Evolutionary conservation across 2,113 vertebrate species (phyloP).

Genomic region (Pelobates fuscus): DNA sequence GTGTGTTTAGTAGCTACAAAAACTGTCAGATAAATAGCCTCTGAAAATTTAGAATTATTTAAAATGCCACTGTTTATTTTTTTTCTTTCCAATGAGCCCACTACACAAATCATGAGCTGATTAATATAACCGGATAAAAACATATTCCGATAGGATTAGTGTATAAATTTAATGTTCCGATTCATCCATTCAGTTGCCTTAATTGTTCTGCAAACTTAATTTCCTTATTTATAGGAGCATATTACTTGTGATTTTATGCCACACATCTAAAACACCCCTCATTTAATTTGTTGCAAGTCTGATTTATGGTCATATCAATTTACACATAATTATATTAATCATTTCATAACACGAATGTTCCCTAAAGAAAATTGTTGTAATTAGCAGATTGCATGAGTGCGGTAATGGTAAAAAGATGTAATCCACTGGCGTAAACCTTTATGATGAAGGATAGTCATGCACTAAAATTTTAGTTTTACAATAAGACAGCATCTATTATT

Average conservation of each 20-base stretch:
- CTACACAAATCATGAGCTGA: too few relatives aligned
- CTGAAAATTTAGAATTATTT: too few relatives aligned
- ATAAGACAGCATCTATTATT: slow-evolving; percentile 31
- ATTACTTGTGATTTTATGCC: background rate
- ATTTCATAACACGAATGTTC: slow-evolving; percentile 34
- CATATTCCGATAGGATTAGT: too few relatives aligned
- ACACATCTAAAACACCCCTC: background rate
- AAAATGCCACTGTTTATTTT: too few relatives aligned
- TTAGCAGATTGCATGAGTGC: slow-evolving; percentile 3
- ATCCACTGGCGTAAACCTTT: slow-evolving; percentile 8
- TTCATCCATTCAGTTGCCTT: background rate
- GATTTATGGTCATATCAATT: slow-evolving; percentile 20
- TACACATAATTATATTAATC: slow-evolving; percentile 34
- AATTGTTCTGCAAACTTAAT: background rate
- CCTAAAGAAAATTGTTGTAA: slow-evolving; percentile 30
- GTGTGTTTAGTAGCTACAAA: too few relatives aligned
- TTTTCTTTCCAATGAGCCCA: too few relatives aligned
- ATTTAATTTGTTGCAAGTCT: too few relatives aligned
- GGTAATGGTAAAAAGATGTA: slow-evolving; percentile 7
- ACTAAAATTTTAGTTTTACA: slow-evolving; percentile 5
- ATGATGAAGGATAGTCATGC: background rate
- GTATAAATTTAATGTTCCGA: too few relatives aligned
- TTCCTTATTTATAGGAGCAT: background rate
- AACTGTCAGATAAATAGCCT: too few relatives aligned
- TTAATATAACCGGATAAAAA: too few relatives aligned